A percentile compares a stretch with the other conserved stretches of the same genome.
Conservation (phyloP, 2,888 invertebrate genomes). For the Pachycephus smyrnensis region DNA sequence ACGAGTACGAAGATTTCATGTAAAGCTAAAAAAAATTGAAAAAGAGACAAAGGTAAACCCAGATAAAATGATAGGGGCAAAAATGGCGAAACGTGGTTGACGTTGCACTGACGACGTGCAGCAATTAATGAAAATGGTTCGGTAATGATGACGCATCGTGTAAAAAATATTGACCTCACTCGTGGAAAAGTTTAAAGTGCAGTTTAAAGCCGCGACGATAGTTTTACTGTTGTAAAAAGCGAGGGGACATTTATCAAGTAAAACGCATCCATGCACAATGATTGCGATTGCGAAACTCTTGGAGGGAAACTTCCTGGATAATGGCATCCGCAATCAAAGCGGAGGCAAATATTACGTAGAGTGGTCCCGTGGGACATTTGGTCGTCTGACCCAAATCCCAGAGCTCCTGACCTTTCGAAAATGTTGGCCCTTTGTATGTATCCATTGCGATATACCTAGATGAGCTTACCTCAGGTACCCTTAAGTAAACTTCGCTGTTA, state of each 20-base stretch:
- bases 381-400: not conserved
- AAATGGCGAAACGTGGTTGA: not conserved
- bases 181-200: not conserved
- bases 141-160: not conserved
- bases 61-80: not conserved
- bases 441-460: not conserved
- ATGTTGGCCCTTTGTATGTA: not conserved
- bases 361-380: not conserved
- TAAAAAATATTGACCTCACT: not conserved
- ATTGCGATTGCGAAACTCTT: not conserved
- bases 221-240: not conserved
- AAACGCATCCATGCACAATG: not conserved
- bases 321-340: not conserved
- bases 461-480: not conserved
- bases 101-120: not conserved
- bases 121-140: not conserved
- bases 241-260: not conserved
- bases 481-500: not conserved
- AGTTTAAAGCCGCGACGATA: not conserved
- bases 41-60: not conserved
- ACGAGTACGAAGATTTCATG: not conserved
- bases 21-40: not conserved
- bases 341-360: not conserved
- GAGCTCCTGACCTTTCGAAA: not conserved
- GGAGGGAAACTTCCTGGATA: not conserved